Percentiles rank a stretch among this genome's conserved stretches.
phyloP scores from a whole-genome alignment of 2,888 invertebrate genomes.

The Agonopterix arenella region DNA sequence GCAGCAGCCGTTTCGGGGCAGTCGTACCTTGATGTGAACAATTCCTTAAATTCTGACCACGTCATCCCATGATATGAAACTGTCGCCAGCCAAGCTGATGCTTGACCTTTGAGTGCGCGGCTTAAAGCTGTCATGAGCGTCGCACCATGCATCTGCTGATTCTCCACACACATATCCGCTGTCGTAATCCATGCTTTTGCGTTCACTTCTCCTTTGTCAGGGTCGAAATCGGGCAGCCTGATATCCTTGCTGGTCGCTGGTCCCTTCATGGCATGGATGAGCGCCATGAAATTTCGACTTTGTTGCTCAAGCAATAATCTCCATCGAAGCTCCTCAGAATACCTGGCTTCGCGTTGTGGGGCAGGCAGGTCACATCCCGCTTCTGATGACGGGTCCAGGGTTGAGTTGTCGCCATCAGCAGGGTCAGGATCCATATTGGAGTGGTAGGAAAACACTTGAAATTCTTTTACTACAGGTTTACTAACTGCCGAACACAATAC shows the following conservation, averaged over 20 bases:
- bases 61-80: neutral
- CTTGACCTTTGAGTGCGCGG: neutral
- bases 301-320: neutral
- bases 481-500: no score
- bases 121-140: neutral
- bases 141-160: neutral
- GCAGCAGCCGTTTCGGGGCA: neutral
- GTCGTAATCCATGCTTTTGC: constrained; percentile 2
- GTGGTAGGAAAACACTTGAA: no score
- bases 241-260: neutral
- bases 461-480: no score
- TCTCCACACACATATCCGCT: neutral
- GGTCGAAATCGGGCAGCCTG: constrained; percentile 1
- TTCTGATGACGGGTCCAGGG: neutral
- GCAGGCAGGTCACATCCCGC: neutral
- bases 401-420: neutral
- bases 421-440: no score
- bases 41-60: neutral
- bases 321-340: neutral
- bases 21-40: neutral
- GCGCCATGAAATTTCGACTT: neutral
- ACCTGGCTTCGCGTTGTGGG: neutral
- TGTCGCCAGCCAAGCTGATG: constrained; percentile 1
- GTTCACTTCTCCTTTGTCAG: neutral
- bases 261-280: neutral